These are phyloP conservation scores for Saguinus imperator DNA, from an alignment of 2,113 vertebrate species.

Conservation along the genomic window DNA sequence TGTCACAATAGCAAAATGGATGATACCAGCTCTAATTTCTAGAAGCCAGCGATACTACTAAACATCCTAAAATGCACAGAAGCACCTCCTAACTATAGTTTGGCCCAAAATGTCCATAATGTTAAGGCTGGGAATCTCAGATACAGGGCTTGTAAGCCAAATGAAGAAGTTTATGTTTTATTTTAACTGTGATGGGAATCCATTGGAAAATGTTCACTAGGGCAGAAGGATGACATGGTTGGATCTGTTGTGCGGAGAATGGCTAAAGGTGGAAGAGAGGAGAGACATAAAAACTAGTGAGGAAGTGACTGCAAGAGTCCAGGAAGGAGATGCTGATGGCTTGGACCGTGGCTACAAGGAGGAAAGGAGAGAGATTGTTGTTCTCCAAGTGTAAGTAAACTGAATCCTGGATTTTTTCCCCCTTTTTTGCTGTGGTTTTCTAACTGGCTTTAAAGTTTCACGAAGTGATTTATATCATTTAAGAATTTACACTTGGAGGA, in stretches of 20 bases:
- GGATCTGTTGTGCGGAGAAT: background rate
- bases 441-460: slow-evolving; percentile 6
- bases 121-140: background rate
- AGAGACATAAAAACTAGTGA: background rate
- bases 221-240: background rate
- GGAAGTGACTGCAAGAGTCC: background rate
- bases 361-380: background rate
- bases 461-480: slow-evolving; percentile 46
- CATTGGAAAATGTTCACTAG: background rate
- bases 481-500: slow-evolving; percentile 21
- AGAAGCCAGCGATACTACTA: background rate
- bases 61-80: background rate
- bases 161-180: background rate
- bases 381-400: background rate
- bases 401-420: background rate
- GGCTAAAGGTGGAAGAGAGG: background rate
- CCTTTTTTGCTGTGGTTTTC: background rate
- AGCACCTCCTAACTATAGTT: background rate
- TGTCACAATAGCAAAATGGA: background rate
- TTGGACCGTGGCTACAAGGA: accelerated
- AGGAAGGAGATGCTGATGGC: background rate
- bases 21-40: background rate
- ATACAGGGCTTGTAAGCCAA: background rate
- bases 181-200: background rate
- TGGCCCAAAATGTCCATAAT: background rate